Percentiles rank a stretch among this genome's conserved stretches.
Evolutionary conservation across 2,888 invertebrate species (phyloP).

Genomic region (Melanotus villosus): DNA sequence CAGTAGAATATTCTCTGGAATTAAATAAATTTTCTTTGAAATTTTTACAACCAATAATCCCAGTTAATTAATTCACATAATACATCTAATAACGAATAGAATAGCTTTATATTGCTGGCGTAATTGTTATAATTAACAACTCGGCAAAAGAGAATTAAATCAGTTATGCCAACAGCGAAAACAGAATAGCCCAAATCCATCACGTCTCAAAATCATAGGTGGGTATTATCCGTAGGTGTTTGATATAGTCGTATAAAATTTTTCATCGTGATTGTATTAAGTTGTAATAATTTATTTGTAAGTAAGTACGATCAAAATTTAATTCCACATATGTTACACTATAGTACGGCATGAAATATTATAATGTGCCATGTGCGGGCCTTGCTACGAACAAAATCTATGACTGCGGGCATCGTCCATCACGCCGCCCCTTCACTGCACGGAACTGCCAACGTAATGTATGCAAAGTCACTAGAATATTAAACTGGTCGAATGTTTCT

Average conservation of each 20-base stretch:
- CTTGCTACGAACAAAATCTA: conserved; percentile 44
- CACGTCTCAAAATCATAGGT: not conserved
- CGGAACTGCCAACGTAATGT: conserved; percentile 30
- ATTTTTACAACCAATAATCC: too few species aligned
- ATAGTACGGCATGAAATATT: conserved; percentile 28
- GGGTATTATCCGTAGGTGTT: not conserved
- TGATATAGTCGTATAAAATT: not conserved
- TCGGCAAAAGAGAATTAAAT: conserved; percentile 8
- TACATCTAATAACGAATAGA: too few species aligned
- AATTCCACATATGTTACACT: conserved; percentile 25
- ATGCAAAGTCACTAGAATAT: conserved; percentile 42
- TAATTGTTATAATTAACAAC: conserved; percentile 16
- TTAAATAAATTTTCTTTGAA: too few species aligned
- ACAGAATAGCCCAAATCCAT: conserved; percentile 8
- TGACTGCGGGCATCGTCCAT: conserved; percentile 47
- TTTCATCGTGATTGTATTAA: conserved; percentile 8
- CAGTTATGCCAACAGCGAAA: conserved; percentile 7
- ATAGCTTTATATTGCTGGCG: too few species aligned
- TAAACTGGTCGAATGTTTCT: conserved; percentile 48
- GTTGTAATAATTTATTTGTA: conserved; percentile 20
- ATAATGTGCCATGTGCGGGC: conserved; percentile 29
- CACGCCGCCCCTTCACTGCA: conserved; percentile 40
- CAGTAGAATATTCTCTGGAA: too few species aligned
- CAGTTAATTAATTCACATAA: too few species aligned
- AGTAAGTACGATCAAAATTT: conserved; percentile 35